Base-by-base conservation (phyloP, 2,888 invertebrate genomes). In the Leptinotarsa peninsularis region DNA sequence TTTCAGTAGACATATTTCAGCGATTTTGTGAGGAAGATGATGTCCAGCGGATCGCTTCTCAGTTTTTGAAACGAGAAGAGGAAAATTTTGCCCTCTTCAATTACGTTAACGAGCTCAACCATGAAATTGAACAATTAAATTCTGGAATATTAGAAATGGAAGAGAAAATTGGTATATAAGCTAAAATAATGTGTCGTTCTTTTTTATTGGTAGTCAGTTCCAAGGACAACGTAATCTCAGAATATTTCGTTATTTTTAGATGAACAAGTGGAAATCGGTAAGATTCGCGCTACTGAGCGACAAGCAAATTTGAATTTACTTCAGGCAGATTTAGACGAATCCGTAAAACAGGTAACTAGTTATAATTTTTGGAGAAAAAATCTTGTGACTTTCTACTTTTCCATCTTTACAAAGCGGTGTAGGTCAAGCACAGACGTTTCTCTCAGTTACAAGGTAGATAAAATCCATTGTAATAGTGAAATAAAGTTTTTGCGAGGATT, bases 81-180 rank as follows among this genome's bases (percentile, higher is more conserved):
- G 95, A 95, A 86, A 97, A 97, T 89, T 97, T 96, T 86, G 96
- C 97, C 0, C 90, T 96, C 0, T 97, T 97, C 86, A 96, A 94
- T 88, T 97, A 96, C 85, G 96, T 97, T 33, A 97, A 96, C 86
- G 97, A 97, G 86, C 90, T 97, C 74, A 96, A 96, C 87, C 95
- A 93, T 60, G 95, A 96, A 87, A 90, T 95, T 27, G 95, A 95
- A 86, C 90, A 91, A 56, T 87, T 95, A 13, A 92, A 93, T 80
- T 92, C 93, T 79, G 91, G 91, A 74, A 93, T 94, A 0, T 90
- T 91, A 72, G 90, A 91, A 80, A 86, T 95, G 14, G 90, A 90
- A 56, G 88, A 89, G 52, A 92, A 91, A 82, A 94, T 95, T 72
- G 92, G 93, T 92, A 58, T 58, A 23, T 58, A 21, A 18, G 21